Evolutionary conservation across 2,113 vertebrate genomes (phyloP).

Genomic region (Brachionichthys hirsutus): DNA sequence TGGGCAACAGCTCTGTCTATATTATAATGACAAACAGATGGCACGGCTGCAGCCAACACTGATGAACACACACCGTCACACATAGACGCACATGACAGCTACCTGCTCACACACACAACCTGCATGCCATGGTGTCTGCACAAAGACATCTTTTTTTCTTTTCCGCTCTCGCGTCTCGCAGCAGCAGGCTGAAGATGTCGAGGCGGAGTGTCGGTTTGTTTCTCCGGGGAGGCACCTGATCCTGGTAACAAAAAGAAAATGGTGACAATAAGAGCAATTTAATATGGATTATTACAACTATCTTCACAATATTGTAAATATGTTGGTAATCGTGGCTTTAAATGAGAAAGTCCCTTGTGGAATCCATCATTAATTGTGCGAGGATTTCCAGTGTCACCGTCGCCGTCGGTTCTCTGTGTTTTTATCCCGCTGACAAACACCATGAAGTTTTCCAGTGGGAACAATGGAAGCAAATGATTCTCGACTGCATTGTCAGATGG

Average conservation of each 20-base stretch:
- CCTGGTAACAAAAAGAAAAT: too few species aligned
- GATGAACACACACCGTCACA: conserved; percentile 23
- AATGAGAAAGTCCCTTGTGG: conserved; percentile 48
- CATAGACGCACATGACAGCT: neutral
- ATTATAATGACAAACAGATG: conserved; percentile 75
- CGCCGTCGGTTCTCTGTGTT: neutral
- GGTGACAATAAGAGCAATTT: too few species aligned
- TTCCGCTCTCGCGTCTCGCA: too few species aligned
- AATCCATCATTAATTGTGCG: conserved; percentile 53
- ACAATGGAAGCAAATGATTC: conserved; percentile 47
- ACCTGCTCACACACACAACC: neutral
- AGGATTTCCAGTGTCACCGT: conserved; percentile 59
- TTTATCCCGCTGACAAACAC: conserved; percentile 38
- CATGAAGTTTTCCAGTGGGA: conserved; percentile 34
- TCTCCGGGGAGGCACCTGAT: too few species aligned
- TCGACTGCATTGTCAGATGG: conserved; percentile 42
- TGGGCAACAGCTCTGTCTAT: conserved; percentile 64
- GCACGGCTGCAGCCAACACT: conserved; percentile 52
- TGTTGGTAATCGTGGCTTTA: conserved; percentile 14
- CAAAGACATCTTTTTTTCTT: neutral
- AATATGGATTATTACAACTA: too few species aligned
- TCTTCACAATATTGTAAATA: too few species aligned
- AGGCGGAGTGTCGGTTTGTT: too few species aligned
- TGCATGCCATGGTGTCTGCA: neutral
- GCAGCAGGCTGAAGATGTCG: too few species aligned